Evolutionary conservation across 2,113 vertebrate species (phyloP).

Genomic region (Lates calcarifer): DNA sequence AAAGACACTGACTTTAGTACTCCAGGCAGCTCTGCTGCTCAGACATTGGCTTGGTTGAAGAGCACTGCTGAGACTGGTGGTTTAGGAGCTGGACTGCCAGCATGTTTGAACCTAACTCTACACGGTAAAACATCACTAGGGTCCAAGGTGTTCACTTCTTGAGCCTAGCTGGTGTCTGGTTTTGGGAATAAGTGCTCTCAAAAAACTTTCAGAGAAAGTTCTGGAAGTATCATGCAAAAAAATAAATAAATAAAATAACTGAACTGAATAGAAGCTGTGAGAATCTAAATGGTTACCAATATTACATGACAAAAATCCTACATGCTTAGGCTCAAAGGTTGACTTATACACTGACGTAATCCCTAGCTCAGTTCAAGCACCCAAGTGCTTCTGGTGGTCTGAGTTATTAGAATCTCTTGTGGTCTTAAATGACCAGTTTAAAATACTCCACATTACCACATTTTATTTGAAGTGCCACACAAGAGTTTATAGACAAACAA

Average conservation of each 20-base stretch:
- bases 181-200: too few species aligned
- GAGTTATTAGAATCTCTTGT: neutral
- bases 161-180: neutral
- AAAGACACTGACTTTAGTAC: conserved; percentile 22
- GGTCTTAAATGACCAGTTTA: neutral
- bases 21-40: conserved; percentile 3
- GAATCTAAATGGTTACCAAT: neutral
- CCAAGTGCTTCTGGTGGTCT: neutral
- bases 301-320: neutral
- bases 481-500: neutral
- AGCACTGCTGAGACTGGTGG: neutral
- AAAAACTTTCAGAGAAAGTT: too few species aligned
- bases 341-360: neutral
- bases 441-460: neutral
- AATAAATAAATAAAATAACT: too few species aligned
- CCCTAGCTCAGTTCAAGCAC: neutral
- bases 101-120: neutral
- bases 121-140: neutral
- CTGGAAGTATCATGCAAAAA: too few species aligned
- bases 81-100: neutral
- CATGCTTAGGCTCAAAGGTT: neutral
- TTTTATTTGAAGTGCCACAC: neutral
- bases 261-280: neutral
- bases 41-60: conserved; percentile 7
- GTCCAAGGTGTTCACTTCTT: neutral